Percentiles rank a stretch among this genome's conserved stretches.
phyloP scores from a whole-genome alignment of 2,888 invertebrate species.

The Xylocampa areola region DNA sequence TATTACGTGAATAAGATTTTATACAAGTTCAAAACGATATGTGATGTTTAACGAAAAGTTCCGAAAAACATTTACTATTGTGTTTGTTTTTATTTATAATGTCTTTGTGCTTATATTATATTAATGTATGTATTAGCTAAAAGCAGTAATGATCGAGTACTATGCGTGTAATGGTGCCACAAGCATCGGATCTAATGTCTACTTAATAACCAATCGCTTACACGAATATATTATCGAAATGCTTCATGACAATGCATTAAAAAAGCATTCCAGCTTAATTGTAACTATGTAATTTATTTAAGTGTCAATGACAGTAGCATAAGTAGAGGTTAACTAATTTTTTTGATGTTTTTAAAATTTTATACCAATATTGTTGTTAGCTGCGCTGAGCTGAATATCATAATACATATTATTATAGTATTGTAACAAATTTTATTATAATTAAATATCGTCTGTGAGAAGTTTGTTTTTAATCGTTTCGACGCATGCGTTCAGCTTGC shows the following conservation, averaged over 20 bases:
- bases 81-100: constrained; percentile 4
- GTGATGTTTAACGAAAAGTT: constrained; percentile 28
- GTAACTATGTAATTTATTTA: constrained; percentile 43
- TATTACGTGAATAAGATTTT: constrained; percentile 20
- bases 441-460: constrained; percentile 80
- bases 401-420: constrained; percentile 62
- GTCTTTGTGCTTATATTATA: constrained; percentile 6
- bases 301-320: constrained; percentile 50
- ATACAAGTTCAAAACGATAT: constrained; percentile 25
- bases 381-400: constrained; percentile 68
- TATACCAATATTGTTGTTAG: constrained; percentile 74
- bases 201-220: constrained; percentile 12
- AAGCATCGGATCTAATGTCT: constrained; percentile 23
- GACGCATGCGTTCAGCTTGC: constrained; percentile 71
- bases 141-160: constrained; percentile 36
- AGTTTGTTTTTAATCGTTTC: constrained; percentile 78
- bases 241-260: constrained; percentile 36
- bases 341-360: constrained; percentile 74
- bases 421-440: constrained; percentile 70
- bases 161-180: constrained; percentile 6
- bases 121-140: constrained; percentile 22
- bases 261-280: constrained; percentile 61
- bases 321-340: constrained; percentile 65
- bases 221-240: constrained; percentile 41
- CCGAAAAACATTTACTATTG: constrained; percentile 3